Conservation (phyloP, 92 coral and sea anemone species). For the Metridium senile region DNA sequence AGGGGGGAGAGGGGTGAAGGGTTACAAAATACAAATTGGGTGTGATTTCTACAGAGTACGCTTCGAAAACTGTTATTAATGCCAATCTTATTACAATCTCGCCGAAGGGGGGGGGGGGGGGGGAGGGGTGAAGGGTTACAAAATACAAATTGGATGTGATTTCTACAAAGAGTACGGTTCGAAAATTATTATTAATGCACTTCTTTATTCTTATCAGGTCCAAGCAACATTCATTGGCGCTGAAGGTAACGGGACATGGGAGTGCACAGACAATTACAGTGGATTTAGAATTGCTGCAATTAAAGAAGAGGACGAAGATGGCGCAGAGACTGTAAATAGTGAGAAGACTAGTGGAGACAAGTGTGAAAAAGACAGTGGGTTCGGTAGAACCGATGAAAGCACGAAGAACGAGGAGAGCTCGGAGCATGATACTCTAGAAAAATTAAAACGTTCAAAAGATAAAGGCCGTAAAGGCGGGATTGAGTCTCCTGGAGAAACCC, state of each 20-base stretch:
- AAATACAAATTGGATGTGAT: too few relatives aligned
- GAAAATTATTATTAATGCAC: too few relatives aligned
- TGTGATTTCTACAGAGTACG: too few relatives aligned
- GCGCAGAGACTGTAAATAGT: slow-evolving; percentile 70
- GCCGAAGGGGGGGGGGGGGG: too few relatives aligned
- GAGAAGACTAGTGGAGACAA: slow-evolving; percentile 83
- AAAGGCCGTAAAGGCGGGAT: slow-evolving; percentile 48
- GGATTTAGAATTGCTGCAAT: slow-evolving; percentile 87
- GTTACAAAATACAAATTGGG: too few relatives aligned
- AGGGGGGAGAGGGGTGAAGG: too few relatives aligned
- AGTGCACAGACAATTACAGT: slow-evolving; percentile 65
- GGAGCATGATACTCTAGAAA: slow-evolving; percentile 85
- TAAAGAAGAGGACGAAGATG: slow-evolving; percentile 95
- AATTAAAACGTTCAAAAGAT: slow-evolving; percentile 46
- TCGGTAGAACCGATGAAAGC: slow-evolving; percentile 94
- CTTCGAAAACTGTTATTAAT: too few relatives aligned
- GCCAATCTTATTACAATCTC: too few relatives aligned
- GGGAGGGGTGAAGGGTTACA: too few relatives aligned
- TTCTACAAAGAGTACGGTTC: too few relatives aligned
- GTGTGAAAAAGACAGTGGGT: slow-evolving; percentile 97
- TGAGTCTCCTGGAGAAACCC: slow-evolving; percentile 54
- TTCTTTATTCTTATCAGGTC: too few relatives aligned
- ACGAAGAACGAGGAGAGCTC: slow-evolving; percentile 94
- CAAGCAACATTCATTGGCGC: slow-evolving; percentile 93
- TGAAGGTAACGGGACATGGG: slow-evolving; percentile 80